Evolutionary conservation across 2,888 invertebrate species (phyloP), one percentile per base, ranked within the genome.

Genomic region (Coelinius sp.): DNA sequence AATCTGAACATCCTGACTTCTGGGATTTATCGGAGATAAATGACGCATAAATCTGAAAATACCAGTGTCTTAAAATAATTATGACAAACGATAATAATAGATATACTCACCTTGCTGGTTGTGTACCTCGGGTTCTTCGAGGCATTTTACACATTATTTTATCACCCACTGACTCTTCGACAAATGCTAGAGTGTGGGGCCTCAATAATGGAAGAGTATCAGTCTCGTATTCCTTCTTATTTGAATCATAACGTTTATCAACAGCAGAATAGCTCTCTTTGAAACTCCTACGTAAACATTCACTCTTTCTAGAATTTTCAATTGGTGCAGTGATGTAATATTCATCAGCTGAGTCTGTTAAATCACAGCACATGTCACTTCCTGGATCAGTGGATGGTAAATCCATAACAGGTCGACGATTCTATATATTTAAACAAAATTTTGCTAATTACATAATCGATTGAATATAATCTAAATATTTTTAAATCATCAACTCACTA

Each of bases 361-460:
- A 64, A 64, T 88, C 89, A 70, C 88, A 89, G 72, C 88, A 89
- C 67, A 90, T 80, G 81, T 93, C 93, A 2, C 92, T 91, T 78
- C 92, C 92, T 0, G 92, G 93, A 84, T 93, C 93, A 7, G 93
- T 92, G 53, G 92, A 92, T 41, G 90, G 90, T 75, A 90, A 83
- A 75, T 90, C 90, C 77, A 90, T 84, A 0, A 88, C 87, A 17
- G 88, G 86, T 64, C 90, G 88, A 44, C 85, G 84, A 46, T 77
- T 82, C 82, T 84, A 38, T 12, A 31, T 31, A 72, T 35, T 20
- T 14, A 7, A 41, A 25, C 20, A 59, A 27, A 49, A 44, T 17
- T 35, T 35, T 31, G n/a, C 17, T 12, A 17, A 31, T 8, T 1
- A n/a, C 24, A n/a, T 7, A 5, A 17, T 68, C 41, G 22, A 49